These are phyloP conservation scores for Potorous gilbertii DNA, from an alignment of 2,797 vertebrate species.

Conservation along the genomic window DNA sequence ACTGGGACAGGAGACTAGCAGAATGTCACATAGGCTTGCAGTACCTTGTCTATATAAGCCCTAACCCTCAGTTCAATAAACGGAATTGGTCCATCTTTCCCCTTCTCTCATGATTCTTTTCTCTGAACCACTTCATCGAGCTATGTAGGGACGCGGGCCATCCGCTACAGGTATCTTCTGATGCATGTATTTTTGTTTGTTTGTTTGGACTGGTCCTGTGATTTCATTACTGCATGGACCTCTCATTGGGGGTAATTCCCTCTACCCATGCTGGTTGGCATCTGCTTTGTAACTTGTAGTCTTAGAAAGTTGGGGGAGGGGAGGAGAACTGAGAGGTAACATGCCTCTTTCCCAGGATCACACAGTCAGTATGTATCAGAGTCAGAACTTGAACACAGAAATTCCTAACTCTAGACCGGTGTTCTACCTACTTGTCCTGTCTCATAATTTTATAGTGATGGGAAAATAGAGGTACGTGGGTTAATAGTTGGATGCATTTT, in stretches of 20 bases:
- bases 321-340: neutral
- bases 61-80: no score
- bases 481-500: neutral
- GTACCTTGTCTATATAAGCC: no score
- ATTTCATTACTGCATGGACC: neutral
- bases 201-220: neutral
- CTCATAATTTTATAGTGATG: neutral
- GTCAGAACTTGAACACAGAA: neutral
- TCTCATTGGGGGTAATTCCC: neutral
- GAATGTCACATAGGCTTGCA: no score
- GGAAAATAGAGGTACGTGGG: neutral
- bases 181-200: neutral
- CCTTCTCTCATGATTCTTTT: no score
- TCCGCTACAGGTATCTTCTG: no score
- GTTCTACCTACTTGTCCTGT: neutral
- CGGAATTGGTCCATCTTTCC: no score
- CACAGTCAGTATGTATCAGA: neutral
- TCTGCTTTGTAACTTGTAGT: neutral
- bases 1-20: no score
- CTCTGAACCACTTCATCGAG: no score
- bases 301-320: neutral
- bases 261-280: neutral
- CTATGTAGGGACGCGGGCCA: no score
- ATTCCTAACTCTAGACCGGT: neutral
- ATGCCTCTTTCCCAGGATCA: neutral